Evolutionary conservation across 2,797 vertebrate genomes (phyloP).

Genomic region (Alosa sapidissima): DNA sequence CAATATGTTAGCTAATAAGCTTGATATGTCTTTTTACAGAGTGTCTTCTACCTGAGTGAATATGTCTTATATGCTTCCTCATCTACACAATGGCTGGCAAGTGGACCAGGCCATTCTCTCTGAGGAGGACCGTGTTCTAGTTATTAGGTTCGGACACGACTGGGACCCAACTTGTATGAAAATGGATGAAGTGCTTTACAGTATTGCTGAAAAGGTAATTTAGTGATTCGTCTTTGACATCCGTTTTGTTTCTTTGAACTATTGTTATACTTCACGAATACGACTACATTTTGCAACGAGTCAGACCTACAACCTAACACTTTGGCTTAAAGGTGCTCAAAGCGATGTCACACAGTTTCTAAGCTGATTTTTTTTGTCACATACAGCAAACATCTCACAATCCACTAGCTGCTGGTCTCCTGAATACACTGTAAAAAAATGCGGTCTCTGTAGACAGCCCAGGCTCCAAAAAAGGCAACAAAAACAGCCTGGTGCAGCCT

Average conservation of each 20-base stretch:
- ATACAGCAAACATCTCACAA: no score
- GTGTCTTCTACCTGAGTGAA: constrained; percentile 44
- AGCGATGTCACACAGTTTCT: no score
- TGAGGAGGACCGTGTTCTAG: constrained; percentile 93
- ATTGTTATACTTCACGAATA: background rate
- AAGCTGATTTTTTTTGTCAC: no score
- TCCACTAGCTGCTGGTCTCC: no score
- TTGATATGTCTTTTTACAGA: constrained; percentile 10
- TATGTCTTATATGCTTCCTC: constrained; percentile 99
- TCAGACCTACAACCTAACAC: no score
- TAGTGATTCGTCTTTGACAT: background rate
- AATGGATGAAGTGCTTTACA: constrained; percentile 97
- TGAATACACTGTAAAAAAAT: no score
- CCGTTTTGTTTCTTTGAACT: background rate
- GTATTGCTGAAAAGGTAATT: constrained; percentile 94
- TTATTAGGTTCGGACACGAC: constrained; percentile 97
- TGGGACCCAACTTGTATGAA: constrained; percentile 99
- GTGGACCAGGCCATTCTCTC: constrained; percentile 98
- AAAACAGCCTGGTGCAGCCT: no score
- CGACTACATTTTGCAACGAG: no score
- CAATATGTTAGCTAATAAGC: background rate
- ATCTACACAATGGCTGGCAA: constrained; percentile 98
- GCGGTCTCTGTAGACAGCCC: no score
- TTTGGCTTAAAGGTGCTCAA: no score
- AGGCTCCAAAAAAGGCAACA: no score